Percentiles rank a stretch among this genome's conserved stretches.
These are phyloP conservation scores for Eristalis pertinax DNA, from an alignment of 2,888 invertebrate genomes.

Conservation along the genomic window DNA sequence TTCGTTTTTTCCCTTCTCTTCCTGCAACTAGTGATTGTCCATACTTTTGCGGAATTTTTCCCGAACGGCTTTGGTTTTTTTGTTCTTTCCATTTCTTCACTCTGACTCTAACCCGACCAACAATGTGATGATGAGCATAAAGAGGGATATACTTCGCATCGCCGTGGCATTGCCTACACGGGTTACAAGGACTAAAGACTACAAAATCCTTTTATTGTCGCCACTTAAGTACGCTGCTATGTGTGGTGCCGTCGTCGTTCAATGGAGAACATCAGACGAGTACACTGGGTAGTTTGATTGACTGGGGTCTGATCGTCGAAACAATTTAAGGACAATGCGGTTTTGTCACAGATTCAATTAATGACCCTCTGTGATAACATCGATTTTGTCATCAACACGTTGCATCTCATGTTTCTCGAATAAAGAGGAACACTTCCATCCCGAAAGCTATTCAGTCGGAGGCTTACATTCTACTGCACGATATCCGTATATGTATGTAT, in stretches of 20 bases:
- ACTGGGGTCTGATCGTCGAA: conserved; percentile 27
- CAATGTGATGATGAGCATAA: not conserved
- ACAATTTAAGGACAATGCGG: conserved; percentile 66
- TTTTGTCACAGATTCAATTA: conserved; percentile 67
- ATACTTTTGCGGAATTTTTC: conserved; percentile 15
- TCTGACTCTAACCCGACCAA: not conserved
- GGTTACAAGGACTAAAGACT: conserved; percentile 46
- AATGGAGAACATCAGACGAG: conserved; percentile 5
- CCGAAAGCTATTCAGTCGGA: not conserved
- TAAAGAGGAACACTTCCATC: not conserved
- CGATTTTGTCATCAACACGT: conserved; percentile 64
- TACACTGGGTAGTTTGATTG: not conserved
- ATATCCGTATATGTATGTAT: no score
- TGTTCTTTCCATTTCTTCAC: not conserved
- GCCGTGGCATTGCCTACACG: conserved; percentile 42
- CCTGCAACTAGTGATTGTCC: conserved; percentile 54
- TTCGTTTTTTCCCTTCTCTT: not conserved
- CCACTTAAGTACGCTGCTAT: conserved; percentile 54
- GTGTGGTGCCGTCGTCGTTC: conserved; percentile 26
- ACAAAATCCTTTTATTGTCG: conserved; percentile 55
- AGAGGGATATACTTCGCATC: conserved; percentile 3
- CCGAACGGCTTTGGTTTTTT: conserved; percentile 26
- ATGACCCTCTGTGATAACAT: conserved; percentile 54
- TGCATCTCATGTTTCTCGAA: conserved; percentile 34
- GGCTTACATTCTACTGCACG: no score